Evolutionary conservation across 2,888 invertebrate species (phyloP).

Genomic region (Drosophila neutralis): DNA sequence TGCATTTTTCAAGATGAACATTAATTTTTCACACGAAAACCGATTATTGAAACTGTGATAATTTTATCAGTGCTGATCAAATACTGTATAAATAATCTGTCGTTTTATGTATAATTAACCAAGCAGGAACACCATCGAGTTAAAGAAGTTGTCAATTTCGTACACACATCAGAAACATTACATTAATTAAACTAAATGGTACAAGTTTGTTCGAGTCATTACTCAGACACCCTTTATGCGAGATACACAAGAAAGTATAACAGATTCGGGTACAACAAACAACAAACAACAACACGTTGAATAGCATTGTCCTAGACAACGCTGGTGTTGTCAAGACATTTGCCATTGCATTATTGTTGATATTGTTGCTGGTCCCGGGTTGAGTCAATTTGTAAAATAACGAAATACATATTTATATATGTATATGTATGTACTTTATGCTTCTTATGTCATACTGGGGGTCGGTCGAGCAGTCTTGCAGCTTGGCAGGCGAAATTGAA

Average conservation of each 20-base stretch:
- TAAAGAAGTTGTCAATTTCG: not conserved
- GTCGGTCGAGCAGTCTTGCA: conserved; percentile 41
- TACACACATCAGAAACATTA: not conserved
- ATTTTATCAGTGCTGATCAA: not conserved
- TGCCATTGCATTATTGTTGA: conserved; percentile 32
- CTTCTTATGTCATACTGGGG: conserved; percentile 52
- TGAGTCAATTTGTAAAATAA: conserved; percentile 77
- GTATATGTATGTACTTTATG: conserved; percentile 28
- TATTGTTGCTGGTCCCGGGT: conserved; percentile 50
- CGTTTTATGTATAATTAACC: not conserved
- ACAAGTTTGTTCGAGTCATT: too few relatives aligned
- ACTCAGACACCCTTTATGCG: conserved; percentile 33
- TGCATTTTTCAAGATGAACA: not conserved
- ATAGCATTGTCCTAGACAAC: conserved; percentile 48
- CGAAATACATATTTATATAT: conserved; percentile 45
- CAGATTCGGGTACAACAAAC: conserved; percentile 20
- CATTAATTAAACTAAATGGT: not conserved
- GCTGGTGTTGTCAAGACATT: conserved; percentile 63
- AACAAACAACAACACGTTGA: conserved; percentile 7
- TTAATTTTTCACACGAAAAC: not conserved
- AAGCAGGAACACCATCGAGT: not conserved
- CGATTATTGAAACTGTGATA: too few relatives aligned
- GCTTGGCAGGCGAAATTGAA: conserved; percentile 70
- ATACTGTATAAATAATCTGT: not conserved
- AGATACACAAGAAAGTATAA: conserved; percentile 8